Conservation (phyloP, 2,888 invertebrate genomes). For the Diarsia brunnea region DNA sequence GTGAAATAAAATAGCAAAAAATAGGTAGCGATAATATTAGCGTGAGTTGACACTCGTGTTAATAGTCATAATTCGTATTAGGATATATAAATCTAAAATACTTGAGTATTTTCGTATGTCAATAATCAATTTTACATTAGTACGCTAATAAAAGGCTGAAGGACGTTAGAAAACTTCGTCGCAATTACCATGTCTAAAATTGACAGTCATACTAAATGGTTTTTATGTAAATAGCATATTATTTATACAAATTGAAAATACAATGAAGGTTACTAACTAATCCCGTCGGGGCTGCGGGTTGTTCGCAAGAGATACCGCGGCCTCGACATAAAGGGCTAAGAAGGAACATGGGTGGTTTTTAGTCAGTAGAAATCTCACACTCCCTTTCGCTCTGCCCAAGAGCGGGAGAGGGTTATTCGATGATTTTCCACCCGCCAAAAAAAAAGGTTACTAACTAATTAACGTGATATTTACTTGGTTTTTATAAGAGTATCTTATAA, state of each 20-base stretch:
- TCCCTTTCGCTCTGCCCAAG: too few species aligned
- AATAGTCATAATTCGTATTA: slow-evolving; percentile 5
- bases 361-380: too few species aligned
- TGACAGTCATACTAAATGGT: neutral
- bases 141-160: slow-evolving; percentile 34
- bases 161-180: slow-evolving; percentile 11
- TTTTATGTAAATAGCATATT: neutral
- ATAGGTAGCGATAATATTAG: neutral
- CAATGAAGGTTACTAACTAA: slow-evolving; percentile 4
- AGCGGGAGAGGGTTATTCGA: too few species aligned
- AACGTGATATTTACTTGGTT: neutral
- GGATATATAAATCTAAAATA: slow-evolving; percentile 33
- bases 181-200: slow-evolving; percentile 22
- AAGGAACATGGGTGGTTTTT: too few species aligned
- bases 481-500: neutral
- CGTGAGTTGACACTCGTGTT: neutral
- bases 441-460: too few species aligned
- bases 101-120: neutral
- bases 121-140: slow-evolving; percentile 41
- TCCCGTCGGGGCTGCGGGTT: too few species aligned
- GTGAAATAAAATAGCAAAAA: neutral
- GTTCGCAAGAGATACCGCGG: too few species aligned
- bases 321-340: too few species aligned
- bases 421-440: too few species aligned
- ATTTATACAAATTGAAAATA: neutral